Conservation (phyloP, 2,797 vertebrate genomes). For the Selene dorsalis region DNA sequence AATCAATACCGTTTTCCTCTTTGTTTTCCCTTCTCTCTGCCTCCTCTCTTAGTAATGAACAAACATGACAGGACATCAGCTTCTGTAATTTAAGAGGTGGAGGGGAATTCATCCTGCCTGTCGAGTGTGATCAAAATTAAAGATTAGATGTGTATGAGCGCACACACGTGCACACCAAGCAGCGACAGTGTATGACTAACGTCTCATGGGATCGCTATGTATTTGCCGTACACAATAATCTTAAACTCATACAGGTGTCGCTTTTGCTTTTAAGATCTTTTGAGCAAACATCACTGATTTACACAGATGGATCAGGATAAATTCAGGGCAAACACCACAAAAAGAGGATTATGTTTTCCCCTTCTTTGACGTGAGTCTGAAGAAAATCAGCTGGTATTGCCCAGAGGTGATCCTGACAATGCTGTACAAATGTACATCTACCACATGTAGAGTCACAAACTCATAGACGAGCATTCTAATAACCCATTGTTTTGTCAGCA, state of each 20-base stretch:
- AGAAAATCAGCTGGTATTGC: slow-evolving; percentile 27
- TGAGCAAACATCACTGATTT: slow-evolving; percentile 72
- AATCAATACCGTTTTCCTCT: slow-evolving; percentile 86
- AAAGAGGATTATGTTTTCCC: slow-evolving; percentile 48
- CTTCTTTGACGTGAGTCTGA: slow-evolving; percentile 30
- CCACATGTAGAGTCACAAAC: not conserved
- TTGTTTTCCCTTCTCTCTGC: slow-evolving; percentile 80
- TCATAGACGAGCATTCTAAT: not conserved
- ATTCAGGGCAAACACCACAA: slow-evolving; percentile 66
- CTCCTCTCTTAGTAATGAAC: slow-evolving; percentile 84
- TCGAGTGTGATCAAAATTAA: slow-evolving; percentile 82
- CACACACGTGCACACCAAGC: slow-evolving; percentile 28
- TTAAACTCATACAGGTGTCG: slow-evolving; percentile 74
- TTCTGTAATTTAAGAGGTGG: slow-evolving; percentile 84
- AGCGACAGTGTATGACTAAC: slow-evolving; percentile 65
- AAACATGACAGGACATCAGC: slow-evolving; percentile 88
- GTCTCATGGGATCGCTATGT: slow-evolving; percentile 66
- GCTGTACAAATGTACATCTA: not conserved
- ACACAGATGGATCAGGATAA: slow-evolving; percentile 69
- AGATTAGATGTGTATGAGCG: slow-evolving; percentile 70
- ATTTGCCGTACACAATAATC: slow-evolving; percentile 71
- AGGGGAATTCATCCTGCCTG: slow-evolving; percentile 82
- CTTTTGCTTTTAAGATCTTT: slow-evolving; percentile 71
- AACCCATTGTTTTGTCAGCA: not conserved
- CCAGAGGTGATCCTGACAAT: slow-evolving; percentile 22